phyloP scores from a whole-genome alignment of 1,140 invertebrate species.

The Portunus trituberculatus region DNA sequence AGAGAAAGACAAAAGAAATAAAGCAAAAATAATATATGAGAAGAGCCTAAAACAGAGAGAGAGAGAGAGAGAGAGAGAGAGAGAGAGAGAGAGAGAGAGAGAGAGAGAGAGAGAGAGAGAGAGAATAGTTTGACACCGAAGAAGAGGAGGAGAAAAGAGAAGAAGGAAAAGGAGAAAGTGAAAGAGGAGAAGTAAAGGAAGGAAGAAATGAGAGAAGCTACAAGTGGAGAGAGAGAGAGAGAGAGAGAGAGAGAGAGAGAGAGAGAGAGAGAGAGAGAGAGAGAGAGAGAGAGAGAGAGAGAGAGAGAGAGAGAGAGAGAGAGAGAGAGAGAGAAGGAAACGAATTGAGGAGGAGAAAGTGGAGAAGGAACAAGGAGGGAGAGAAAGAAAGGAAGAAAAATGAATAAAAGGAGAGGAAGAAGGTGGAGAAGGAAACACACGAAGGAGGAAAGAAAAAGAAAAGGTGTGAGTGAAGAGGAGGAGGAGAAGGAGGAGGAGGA shows the following conservation, averaged over 20 bases:
- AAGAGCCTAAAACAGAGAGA: background rate
- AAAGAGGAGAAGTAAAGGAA: too few species aligned
- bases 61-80: background rate
- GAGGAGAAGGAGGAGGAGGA: background rate
- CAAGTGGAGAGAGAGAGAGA: too few species aligned
- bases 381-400: too few species aligned
- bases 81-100: conserved; percentile 29
- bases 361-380: too few species aligned
- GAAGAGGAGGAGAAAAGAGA: too few species aligned
- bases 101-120: background rate
- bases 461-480: background rate
- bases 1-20: too few species aligned
- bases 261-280: background rate
- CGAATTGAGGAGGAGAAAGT: too few species aligned
- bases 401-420: background rate
- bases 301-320: background rate
- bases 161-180: too few species aligned
- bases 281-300: background rate
- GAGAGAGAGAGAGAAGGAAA: background rate
- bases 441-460: background rate
- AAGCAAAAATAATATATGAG: too few species aligned
- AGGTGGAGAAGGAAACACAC: background rate
- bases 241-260: too few species aligned
- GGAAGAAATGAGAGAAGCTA: too few species aligned
- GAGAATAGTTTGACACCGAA: too few species aligned